A percentile compares a stretch with the other conserved stretches of the same genome.
phyloP scores from a whole-genome alignment of 2,797 vertebrate genomes.

The Tolypeutes matacus region DNA sequence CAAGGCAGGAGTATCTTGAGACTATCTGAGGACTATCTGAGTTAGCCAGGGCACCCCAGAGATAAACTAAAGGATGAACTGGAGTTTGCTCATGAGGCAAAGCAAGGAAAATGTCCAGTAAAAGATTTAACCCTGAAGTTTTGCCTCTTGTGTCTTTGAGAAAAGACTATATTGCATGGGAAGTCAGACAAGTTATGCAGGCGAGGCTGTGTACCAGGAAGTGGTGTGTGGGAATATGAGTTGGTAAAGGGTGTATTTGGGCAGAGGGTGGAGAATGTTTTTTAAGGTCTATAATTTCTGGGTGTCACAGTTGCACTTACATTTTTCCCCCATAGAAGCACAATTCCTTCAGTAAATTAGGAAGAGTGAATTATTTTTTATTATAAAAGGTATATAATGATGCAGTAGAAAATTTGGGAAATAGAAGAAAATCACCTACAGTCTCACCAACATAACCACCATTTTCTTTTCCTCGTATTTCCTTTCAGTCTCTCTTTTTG shows the following conservation, averaged over 20 bases:
- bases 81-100: background rate
- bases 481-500: background rate
- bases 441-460: background rate
- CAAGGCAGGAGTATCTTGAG: background rate
- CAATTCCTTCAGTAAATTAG: conserved; percentile 35
- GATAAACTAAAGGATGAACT: background rate
- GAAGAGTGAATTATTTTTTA: conserved; percentile 3
- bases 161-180: background rate
- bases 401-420: background rate
- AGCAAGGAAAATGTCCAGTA: background rate
- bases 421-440: background rate
- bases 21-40: background rate
- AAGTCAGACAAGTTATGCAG: background rate
- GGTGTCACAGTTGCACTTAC: background rate
- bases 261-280: background rate
- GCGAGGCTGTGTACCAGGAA: too few species aligned
- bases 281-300: background rate
- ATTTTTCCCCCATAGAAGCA: background rate
- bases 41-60: background rate
- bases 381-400: background rate
- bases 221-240: background rate
- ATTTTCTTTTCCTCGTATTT: background rate
- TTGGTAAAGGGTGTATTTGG: conserved; percentile 9
- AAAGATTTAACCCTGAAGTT: background rate
- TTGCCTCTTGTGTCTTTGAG: background rate